phyloP scores from a whole-genome alignment of 2,797 vertebrate genomes.

The Mallotus villosus region DNA sequence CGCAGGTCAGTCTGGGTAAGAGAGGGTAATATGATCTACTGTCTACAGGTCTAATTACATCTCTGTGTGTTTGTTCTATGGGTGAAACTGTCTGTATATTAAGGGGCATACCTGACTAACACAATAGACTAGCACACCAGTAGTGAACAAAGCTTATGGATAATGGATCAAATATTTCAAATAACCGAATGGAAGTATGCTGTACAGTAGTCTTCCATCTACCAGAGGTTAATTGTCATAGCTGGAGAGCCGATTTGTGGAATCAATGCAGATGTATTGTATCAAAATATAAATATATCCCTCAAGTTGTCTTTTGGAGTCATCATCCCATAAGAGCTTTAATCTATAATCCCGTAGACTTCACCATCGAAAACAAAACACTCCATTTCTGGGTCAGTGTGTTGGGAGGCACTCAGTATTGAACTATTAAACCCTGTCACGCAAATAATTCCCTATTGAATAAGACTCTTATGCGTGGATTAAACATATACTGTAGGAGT shows the following conservation, averaged over 20 bases:
- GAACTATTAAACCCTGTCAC: no score
- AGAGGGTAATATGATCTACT: conserved; percentile 68
- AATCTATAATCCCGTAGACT: no score
- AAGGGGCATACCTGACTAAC: conserved; percentile 19
- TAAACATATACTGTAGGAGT: no score
- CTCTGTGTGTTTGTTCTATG: conserved; percentile 65
- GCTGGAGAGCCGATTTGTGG: no score
- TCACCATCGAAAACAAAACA: no score
- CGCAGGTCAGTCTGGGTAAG: conserved; percentile 47
- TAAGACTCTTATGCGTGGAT: no score
- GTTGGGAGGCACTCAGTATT: no score
- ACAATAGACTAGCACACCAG: neutral
- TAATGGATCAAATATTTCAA: neutral
- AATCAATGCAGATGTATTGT: neutral
- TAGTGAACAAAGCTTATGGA: neutral
- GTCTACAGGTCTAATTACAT: conserved; percentile 70
- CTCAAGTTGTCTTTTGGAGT: neutral
- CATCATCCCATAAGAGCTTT: neutral
- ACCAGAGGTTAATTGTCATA: neutral
- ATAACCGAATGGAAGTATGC: neutral
- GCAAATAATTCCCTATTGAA: no score
- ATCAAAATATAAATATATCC: neutral
- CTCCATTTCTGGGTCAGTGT: no score
- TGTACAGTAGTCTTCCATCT: neutral
- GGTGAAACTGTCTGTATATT: conserved; percentile 51